phyloP scores from a whole-genome alignment of 2,797 vertebrate species.

The Sardinella longiceps region DNA sequence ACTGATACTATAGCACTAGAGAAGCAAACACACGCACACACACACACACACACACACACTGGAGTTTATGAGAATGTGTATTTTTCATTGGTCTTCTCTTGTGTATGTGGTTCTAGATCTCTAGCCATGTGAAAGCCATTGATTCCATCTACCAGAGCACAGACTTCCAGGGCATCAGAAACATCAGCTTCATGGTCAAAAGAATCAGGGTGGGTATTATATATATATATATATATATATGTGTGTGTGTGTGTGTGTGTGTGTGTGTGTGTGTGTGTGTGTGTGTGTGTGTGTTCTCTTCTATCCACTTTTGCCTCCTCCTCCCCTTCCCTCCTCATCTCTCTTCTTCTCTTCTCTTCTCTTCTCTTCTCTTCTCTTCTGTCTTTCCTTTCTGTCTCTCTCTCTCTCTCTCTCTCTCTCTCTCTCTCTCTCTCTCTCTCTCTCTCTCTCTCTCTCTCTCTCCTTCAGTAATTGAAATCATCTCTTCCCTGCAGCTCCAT shows the following conservation, averaged over 20 bases:
- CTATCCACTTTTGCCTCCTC: neutral
- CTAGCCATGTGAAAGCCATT: slow-evolving; percentile 96
- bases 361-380: neutral
- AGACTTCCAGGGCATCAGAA: slow-evolving; percentile 93
- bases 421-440: neutral
- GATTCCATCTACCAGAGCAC: slow-evolving; percentile 94
- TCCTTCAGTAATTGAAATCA: neutral
- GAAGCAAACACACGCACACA: slow-evolving; percentile 25
- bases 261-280: slow-evolving; percentile 3
- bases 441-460: neutral
- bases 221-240: slow-evolving; percentile 67
- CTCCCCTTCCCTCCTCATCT: no score
- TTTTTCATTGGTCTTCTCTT: neutral
- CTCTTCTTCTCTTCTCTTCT: no score
- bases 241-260: slow-evolving; percentile 54
- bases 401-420: neutral
- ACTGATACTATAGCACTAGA: no score
- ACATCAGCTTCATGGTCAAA: slow-evolving; percentile 99
- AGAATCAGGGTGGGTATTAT: slow-evolving; percentile 87
- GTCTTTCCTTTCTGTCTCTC: neutral
- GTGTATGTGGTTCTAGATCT: slow-evolving; percentile 79
- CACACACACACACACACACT: neutral
- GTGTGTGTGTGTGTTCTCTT: neutral
- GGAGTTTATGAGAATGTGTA: slow-evolving; percentile 12
- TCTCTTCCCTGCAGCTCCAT: no score